Evolutionary conservation across 2,888 invertebrate genomes (phyloP), one percentile per base, ranked within the genome.

Genomic region (Meteorus cinctellus): DNA sequence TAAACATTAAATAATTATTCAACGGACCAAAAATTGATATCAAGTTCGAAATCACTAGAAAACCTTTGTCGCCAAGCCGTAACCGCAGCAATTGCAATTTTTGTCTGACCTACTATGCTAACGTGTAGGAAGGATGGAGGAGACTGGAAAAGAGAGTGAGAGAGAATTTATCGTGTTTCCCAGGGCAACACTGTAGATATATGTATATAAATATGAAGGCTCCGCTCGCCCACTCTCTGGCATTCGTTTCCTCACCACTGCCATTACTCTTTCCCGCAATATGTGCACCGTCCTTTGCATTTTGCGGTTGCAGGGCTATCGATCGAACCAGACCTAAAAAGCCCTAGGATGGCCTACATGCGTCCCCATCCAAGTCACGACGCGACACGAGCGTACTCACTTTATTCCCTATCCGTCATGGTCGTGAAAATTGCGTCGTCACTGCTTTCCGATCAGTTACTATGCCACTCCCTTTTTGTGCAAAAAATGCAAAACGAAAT

Each of bases 241-340:
- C 12, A 41, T 41, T 41, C 12, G 41, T 10, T 41, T 12, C 8
- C 12, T 12, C 41, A 41, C 41, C 4, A 5, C 12, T 2, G 4
- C 41, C 12, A 1, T 41, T 41, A 41, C 41, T 41, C 41, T 41
- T 41, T 41, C 41, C 41, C 12, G 19, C 16, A 34, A 24, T 19
- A 36, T 70, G 24, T 60, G 1, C 34, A 12, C 29, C 62, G 24
- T 72, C 36, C 41, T 36, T 76, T 62, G 29, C 60, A 66, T 66
- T 55, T 71, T 19, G 16, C 48, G 29, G 55, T 14, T 72, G 45
- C 68, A 76, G 36, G 36, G n/a, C 60, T 34, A 72, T 71, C 71
- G 72, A 76, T 76, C 72, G 76, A 76, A 68, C 29, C 62, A 27
- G 34, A 62, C 67, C 63, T 63, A 72, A 72, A 76, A 72, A 68